phyloP scores from a whole-genome alignment of 2,797 vertebrate genomes.

The Coreius guichenoti region DNA sequence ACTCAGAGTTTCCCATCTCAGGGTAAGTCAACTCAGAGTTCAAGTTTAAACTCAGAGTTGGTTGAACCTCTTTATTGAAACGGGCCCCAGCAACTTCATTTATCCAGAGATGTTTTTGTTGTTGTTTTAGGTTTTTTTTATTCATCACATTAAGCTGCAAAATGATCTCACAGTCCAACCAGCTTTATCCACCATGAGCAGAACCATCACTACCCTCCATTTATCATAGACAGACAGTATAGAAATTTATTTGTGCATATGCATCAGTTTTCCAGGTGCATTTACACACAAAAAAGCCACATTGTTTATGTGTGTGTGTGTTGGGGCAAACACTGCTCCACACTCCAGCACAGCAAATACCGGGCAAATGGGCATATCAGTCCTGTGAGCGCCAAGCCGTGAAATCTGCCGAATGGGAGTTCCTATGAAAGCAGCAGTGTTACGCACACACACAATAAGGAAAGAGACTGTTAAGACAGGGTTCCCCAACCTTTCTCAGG shows the following conservation, averaged over 20 bases:
- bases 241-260: not conserved
- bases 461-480: slow-evolving; percentile 1
- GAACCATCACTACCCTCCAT: not conserved
- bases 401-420: slow-evolving; percentile 71
- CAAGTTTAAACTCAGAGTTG: no score
- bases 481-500: slow-evolving; percentile 17
- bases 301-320: slow-evolving; percentile 3
- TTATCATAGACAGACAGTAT: not conserved
- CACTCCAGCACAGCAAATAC: slow-evolving; percentile 54
- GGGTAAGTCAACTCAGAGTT: no score
- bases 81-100: not conserved
- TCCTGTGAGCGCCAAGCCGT: slow-evolving; percentile 67
- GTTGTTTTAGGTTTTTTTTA: not conserved
- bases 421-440: slow-evolving; percentile 17
- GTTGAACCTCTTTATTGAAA: no score
- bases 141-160: not conserved
- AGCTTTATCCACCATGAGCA: not conserved
- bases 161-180: not conserved
- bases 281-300: not conserved
- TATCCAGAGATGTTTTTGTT: not conserved
- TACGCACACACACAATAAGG: slow-evolving; percentile 1
- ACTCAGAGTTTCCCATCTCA: no score
- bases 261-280: slow-evolving; percentile 2
- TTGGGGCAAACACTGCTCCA: slow-evolving; percentile 29
- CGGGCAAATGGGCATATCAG: slow-evolving; percentile 70